phyloP scores from a whole-genome alignment of 2,797 vertebrate genomes.

The Pseudopleuronectes americanus region DNA sequence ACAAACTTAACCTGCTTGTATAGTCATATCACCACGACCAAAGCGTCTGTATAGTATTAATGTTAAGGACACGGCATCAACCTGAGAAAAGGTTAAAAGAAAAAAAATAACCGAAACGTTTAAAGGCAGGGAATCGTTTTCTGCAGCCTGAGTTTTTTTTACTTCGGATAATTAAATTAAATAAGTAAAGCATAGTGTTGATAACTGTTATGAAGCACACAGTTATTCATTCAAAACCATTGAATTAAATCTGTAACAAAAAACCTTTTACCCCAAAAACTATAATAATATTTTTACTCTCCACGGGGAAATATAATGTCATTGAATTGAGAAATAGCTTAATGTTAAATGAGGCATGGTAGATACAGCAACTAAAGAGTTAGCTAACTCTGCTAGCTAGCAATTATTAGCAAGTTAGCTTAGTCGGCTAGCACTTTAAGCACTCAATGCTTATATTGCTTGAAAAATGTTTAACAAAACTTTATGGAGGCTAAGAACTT shows the following conservation, averaged over 20 bases:
- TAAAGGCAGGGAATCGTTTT: background rate
- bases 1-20: background rate
- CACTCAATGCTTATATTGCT: conserved; percentile 33
- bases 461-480: conserved; percentile 8
- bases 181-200: background rate
- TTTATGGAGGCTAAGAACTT: background rate
- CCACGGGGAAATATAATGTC: conserved; percentile 1
- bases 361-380: conserved; percentile 7
- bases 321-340: conserved; percentile 18
- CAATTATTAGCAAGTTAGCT: conserved; percentile 3
- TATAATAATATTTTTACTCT: background rate
- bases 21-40: background rate
- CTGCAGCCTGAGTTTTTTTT: background rate
- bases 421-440: background rate
- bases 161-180: background rate
- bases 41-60: background rate
- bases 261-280: background rate
- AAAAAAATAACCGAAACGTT: background rate
- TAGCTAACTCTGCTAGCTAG: background rate
- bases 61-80: conserved; percentile 10
- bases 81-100: conserved; percentile 1
- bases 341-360: conserved; percentile 28
- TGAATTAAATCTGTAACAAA: background rate
- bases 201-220: background rate
- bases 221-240: background rate